Evolutionary conservation across 2,888 invertebrate genomes (phyloP), one percentile per base, ranked within the genome.

Genomic region (Drosophila emarginata): DNA sequence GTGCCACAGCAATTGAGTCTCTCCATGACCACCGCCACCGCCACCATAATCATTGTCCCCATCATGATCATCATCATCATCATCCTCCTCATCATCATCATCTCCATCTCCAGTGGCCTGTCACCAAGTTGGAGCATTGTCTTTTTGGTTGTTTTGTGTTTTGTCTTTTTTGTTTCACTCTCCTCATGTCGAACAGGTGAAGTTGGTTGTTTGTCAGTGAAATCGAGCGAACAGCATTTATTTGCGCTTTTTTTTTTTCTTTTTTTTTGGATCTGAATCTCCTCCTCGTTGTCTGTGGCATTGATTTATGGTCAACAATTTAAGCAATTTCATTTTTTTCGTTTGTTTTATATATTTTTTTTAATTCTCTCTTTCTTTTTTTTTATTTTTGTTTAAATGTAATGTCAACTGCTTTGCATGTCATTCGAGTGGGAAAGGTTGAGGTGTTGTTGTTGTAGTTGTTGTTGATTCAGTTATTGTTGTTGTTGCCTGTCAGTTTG

Each of bases 361-460:
- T 32, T 32, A 32, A 11, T 32, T 32, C 32, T 32, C 32, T 32
- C 32, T 32, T 61, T 74, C 36, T 52, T 69, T 67, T 45, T 72
- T 15, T 61, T 68, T 73, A 53, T 64, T 68, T 64, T 72, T 57
- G 62, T 77, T 76, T 54, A 40, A 81, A 65, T 72, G 64, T 77
- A 79, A 76, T 82, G 85, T 77, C 81, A 85, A 82, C 81, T 85
- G 85, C 77, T 85, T 85, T 81, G 80, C 85, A 81, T 81, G 85
- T 82, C 81, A 80, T 78, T 81, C 77, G 69, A 51, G 36, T 40
- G 57, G 45, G 32, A 23, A 54, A 54, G n/a, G 61, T 53, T 53
- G 61, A 84, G 74, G 74, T 76, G 79, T 65, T 71, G 63, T 72
- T 67, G 60, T 45, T 11, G 18, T 45, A 18, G 45, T 18, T 18